A percentile compares a stretch with the other conserved stretches of the same genome.
phyloP scores from a whole-genome alignment of 2,888 invertebrate species.

The Pammene aurita region DNA sequence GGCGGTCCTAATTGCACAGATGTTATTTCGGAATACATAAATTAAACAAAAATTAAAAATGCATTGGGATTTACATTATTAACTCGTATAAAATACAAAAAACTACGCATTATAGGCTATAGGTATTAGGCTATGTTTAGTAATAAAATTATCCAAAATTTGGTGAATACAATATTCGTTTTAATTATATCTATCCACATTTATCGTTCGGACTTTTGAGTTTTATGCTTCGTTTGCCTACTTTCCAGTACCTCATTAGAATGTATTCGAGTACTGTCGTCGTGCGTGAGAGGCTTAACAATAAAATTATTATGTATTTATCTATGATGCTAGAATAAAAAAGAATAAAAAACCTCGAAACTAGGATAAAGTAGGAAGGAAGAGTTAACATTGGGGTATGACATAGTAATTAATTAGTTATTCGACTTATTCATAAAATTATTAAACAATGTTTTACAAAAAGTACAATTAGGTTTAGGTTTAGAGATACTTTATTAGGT shows the following conservation, averaged over 20 bases:
- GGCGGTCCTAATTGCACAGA: constrained; percentile 12
- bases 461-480: too few species aligned
- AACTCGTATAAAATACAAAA: neutral
- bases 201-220: constrained; percentile 8
- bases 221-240: constrained; percentile 1
- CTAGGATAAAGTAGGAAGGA: neutral
- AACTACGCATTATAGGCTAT: neutral
- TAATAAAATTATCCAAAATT: too few species aligned
- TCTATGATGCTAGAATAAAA: neutral
- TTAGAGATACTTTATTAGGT: too few species aligned
- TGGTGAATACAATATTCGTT: too few species aligned
- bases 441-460: too few species aligned
- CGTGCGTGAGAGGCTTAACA: neutral
- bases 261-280: neutral
- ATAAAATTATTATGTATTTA: neutral
- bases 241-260: neutral
- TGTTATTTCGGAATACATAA: neutral
- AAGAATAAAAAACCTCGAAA: neutral
- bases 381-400: too few species aligned
- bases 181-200: too few species aligned
- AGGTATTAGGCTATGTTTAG: too few species aligned
- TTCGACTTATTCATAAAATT: too few species aligned
- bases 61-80: neutral
- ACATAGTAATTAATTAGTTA: too few species aligned
- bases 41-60: neutral